These are phyloP conservation scores for Megalopta genalis DNA, from an alignment of 1,140 invertebrate genomes.

Conservation along the genomic window DNA sequence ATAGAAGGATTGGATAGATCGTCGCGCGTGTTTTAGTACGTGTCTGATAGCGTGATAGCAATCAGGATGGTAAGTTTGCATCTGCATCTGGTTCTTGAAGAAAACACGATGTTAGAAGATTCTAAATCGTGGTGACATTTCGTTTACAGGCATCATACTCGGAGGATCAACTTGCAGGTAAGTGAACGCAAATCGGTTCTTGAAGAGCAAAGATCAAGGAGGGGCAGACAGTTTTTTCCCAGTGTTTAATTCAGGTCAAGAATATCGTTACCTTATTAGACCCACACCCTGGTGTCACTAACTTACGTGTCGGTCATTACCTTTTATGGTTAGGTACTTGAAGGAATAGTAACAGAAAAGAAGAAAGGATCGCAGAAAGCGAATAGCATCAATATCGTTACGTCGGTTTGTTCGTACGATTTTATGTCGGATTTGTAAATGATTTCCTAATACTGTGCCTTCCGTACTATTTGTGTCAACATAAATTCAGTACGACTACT, in stretches of 20 bases:
- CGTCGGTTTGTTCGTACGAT: background rate
- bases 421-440: constrained; percentile 16
- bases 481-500: background rate
- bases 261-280: constrained; percentile 77
- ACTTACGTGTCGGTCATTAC: constrained; percentile 62
- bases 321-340: constrained; percentile 76
- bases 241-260: constrained; percentile 76
- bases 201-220: constrained; percentile 69
- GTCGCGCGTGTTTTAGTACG: background rate
- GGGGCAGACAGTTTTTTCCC: constrained; percentile 73
- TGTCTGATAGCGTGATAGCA: background rate
- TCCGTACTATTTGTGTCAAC: no score
- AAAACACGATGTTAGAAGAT: background rate
- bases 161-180: constrained; percentile 94
- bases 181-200: constrained; percentile 78
- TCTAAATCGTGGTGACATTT: background rate
- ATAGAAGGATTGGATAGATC: constrained; percentile 2
- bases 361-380: constrained; percentile 40
- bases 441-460: background rate
- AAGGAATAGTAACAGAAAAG: constrained; percentile 60
- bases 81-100: background rate
- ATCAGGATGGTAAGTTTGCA: constrained; percentile 28
- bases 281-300: constrained; percentile 66
- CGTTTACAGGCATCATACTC: constrained; percentile 88
- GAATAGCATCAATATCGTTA: constrained; percentile 36